A percentile compares a stretch with the other conserved stretches of the same genome.
Conservation (phyloP, 2,113 vertebrate species). For the Elephas maximus region DNA sequence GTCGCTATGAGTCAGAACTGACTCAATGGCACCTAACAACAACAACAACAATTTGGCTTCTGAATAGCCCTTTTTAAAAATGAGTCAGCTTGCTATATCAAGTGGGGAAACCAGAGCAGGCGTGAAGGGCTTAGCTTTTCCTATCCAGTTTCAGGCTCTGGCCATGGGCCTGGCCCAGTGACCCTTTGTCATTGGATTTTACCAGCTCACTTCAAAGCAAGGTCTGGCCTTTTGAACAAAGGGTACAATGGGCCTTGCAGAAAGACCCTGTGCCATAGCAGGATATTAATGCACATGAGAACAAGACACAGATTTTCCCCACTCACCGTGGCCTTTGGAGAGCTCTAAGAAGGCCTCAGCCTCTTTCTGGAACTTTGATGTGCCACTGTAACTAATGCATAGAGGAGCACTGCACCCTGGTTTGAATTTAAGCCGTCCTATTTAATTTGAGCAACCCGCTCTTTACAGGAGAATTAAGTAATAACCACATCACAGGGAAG, state of each 20-base stretch:
- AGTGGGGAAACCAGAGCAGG: neutral
- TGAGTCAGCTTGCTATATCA: neutral
- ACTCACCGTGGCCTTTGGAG: neutral
- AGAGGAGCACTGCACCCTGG: slow-evolving; percentile 56
- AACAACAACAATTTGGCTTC: neutral
- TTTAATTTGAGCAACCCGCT: slow-evolving; percentile 76
- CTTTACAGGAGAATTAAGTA: slow-evolving; percentile 81
- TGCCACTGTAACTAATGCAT: slow-evolving; percentile 71
- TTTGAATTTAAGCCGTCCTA: slow-evolving; percentile 81
- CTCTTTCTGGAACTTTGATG: slow-evolving; percentile 74
- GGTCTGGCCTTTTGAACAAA: neutral
- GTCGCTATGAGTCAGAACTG: no score
- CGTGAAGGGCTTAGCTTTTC: neutral
- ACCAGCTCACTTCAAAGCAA: slow-evolving; percentile 41
- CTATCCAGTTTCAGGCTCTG: neutral
- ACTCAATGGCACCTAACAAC: no score
- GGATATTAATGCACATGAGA: neutral
- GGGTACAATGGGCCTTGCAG: neutral
- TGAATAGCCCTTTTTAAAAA: neutral
- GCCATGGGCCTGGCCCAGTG: no score
- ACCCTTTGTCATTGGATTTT: neutral
- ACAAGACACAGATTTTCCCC: neutral
- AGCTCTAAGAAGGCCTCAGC: neutral
- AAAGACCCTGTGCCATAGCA: neutral
- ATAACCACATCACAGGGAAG: slow-evolving; percentile 79